Base-by-base conservation (phyloP, 2,888 invertebrate genomes). In the Synanthedon andrenaeformis region DNA sequence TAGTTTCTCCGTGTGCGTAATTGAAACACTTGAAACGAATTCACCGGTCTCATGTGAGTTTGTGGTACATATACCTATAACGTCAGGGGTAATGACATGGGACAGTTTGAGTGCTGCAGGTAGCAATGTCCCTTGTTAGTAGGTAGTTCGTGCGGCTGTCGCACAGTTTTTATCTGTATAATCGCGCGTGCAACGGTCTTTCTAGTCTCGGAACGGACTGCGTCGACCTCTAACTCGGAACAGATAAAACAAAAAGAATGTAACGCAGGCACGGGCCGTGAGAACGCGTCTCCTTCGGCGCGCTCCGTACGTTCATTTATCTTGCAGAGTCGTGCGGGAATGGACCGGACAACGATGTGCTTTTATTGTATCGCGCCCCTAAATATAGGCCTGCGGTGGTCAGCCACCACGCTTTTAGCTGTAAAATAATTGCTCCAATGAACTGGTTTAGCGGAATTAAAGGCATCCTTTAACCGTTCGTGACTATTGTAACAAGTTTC, bases 281-380 rank as follows among this genome's bases (percentile, higher is more conserved):
- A 86, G 86, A 86, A 85, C 82, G 79, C 78, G 79, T 79, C 82
- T 81, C 78, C 77, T 75, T 69, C 69, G 70, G 65, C 70, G 70
- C 71, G 74, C 69, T 65, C 69, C 71, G 69, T 66, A 67, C 68
- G 71, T 75, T 79, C 85, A 85, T 87, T 87, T 86, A 87, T 86
- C 85, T 84, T 80, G 77, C 76, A 84, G 78, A 76, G 84, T 86
- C 86, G 86, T 86, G 86, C 80, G 80, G 79, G 84, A 82, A 82
- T 82, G 82, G 78, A 74, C 74, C 75, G 79, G 77, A 73, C 76
- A 76, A 72, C 76, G 74, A 79, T 77, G 80, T 85, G 79, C 79
- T 86, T 83, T 85, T 87, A 85, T 87, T 85, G 84, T 80, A 77
- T 79, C 71, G 76, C 77, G 76, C 76, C 81, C 82, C 79, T 86